These are phyloP conservation scores for Formica aserva DNA, from an alignment of 2,888 invertebrate species.

Conservation along the genomic window DNA sequence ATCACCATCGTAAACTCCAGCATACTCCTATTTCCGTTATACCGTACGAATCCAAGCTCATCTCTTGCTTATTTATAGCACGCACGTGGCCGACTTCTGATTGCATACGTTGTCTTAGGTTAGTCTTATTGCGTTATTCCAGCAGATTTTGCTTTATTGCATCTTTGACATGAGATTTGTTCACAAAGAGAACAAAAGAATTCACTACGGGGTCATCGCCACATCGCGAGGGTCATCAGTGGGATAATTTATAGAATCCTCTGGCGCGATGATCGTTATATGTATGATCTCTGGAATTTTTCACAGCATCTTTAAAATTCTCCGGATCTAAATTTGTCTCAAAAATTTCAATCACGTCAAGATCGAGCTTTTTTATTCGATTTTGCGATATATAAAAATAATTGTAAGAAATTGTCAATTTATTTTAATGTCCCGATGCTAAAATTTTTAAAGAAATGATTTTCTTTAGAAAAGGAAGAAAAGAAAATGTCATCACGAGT, in stretches of 20 bases:
- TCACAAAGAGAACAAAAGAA: slow-evolving; percentile 32
- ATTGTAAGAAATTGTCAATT: background rate
- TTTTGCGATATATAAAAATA: background rate
- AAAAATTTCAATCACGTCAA: background rate
- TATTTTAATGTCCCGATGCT: background rate
- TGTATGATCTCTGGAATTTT: background rate
- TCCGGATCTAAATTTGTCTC: background rate
- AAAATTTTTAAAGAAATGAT: background rate
- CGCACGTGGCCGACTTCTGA: slow-evolving; percentile 61
- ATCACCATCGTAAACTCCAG: background rate
- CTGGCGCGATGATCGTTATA: slow-evolving; percentile 10
- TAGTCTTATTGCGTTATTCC: slow-evolving; percentile 52
- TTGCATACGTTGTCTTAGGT: slow-evolving; percentile 68
- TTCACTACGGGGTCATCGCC: slow-evolving; percentile 38
- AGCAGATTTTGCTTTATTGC: slow-evolving; percentile 46
- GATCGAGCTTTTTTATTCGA: background rate
- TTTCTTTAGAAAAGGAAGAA: background rate
- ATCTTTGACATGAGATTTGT: slow-evolving; percentile 8
- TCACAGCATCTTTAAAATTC: slow-evolving; percentile 2
- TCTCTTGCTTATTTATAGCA: slow-evolving; percentile 75
- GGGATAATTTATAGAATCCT: slow-evolving; percentile 38
- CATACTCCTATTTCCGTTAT: background rate
- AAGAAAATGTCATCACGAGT: background rate
- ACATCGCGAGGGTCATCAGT: slow-evolving; percentile 13
- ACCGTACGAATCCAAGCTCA: slow-evolving; percentile 7